Conservation (phyloP, 2,113 vertebrate species). For the Mellivora capensis region DNA sequence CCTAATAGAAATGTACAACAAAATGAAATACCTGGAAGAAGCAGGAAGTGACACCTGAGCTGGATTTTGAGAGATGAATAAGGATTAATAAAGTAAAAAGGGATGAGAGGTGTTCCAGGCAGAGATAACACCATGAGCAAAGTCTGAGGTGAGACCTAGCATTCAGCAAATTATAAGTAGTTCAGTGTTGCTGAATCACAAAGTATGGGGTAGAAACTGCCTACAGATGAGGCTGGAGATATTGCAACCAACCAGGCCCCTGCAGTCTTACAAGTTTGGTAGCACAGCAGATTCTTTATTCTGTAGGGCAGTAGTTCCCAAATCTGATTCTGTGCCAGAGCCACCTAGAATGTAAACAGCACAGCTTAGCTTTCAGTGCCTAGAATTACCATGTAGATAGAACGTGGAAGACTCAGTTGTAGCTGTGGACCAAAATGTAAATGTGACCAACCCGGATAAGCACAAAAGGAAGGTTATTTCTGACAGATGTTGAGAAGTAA, state of each 20-base stretch:
- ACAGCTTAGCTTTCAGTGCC: neutral
- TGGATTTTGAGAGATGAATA: constrained; percentile 67
- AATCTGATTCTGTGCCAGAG: neutral
- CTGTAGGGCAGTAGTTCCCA: neutral
- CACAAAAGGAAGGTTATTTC: constrained; percentile 23
- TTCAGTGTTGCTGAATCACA: constrained; percentile 62
- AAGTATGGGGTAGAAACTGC: constrained; percentile 30
- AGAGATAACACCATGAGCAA: constrained; percentile 62
- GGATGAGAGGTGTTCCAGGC: constrained; percentile 58
- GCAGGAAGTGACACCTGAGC: constrained; percentile 54
- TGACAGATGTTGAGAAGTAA: neutral
- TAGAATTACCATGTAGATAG: neutral
- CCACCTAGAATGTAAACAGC: neutral
- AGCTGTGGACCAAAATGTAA: neutral
- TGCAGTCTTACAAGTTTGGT: neutral
- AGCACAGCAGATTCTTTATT: neutral
- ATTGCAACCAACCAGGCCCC: neutral
- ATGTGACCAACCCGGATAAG: neutral
- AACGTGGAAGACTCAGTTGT: neutral
- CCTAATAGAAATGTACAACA: constrained; percentile 64
- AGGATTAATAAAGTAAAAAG: constrained; percentile 66
- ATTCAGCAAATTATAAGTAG: constrained; percentile 65
- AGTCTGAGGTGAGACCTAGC: constrained; percentile 62
- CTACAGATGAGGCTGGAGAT: neutral
- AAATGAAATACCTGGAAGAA: constrained; percentile 60